Base-by-base conservation (phyloP, 2,113 vertebrate genomes). In the Myotis brandtii region DNA sequence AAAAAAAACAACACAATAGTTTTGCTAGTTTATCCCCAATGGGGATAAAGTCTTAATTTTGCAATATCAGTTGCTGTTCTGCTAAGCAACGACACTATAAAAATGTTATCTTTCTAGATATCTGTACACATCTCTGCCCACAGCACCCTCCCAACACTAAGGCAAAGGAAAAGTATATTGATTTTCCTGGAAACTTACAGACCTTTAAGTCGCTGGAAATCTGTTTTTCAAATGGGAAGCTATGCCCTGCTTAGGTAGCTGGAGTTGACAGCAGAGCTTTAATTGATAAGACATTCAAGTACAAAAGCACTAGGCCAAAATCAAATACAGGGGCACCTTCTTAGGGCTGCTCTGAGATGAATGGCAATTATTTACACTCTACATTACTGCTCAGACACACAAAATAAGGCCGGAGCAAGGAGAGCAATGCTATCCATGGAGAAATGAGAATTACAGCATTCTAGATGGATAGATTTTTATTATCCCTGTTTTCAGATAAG, bases 241-340 rank as follows among this genome's bases (percentile, higher is more conserved):
- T 30, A 27, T 17, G 7, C 43, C 34, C 69, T 54, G 17, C 56
- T 76, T 93, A 69, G 50, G 18, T 76, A 80, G 23, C 46, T 9
- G 12, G 37, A 75, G 43, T 84, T 76, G 72, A 64, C 79, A 46
- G n/a, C 17, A 73, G 62, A 86, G 21, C 12, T 80, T 91, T 87
- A 73, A 89, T 59, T 70, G 50, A 72, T 77, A 80, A 81, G 77
- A n/a, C 37, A 67, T 79, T 95, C 70, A 80, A 94, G 80, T 73
- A 89, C 12, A 40, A 93, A 83, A 73, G 34, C 59, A 56, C 18
- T 40, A 40, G 40, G 17, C 56, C 89, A 83, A 86, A 89, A 70
- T 56, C 81, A 85, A 89, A 85, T 16, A 14, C 54, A 64, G 13
- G 52, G 75, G 25, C 16, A 21, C 48, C 80, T 84, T 85, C 6